phyloP scores from a whole-genome alignment of 2,797 vertebrate genomes.

The Chelidonichthys spinosus region DNA sequence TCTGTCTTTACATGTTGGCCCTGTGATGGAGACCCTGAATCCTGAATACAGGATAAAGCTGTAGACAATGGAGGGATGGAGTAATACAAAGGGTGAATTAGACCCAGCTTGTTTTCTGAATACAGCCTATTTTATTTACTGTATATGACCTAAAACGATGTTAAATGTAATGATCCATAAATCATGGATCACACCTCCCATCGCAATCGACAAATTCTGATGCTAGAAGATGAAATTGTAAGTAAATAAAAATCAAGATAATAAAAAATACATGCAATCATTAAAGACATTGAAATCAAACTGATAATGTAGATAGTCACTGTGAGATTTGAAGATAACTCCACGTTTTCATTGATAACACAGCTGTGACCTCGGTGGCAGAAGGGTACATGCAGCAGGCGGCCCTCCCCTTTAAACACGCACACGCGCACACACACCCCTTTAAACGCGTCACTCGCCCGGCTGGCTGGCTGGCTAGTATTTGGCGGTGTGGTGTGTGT shows the following conservation, averaged over 20 bases:
- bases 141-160: not conserved
- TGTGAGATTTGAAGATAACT: not conserved
- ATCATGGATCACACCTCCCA: not conserved
- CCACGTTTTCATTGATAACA: constrained; percentile 21
- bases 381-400: constrained; percentile 31
- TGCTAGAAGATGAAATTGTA: too few species aligned
- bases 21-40: too few species aligned
- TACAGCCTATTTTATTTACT: not conserved
- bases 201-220: not conserved
- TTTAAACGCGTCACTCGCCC: constrained; percentile 80
- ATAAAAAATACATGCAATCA: not conserved
- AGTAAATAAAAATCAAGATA: not conserved
- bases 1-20: too few species aligned
- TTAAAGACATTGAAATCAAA: not conserved
- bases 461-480: constrained; percentile 74
- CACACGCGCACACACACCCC: constrained; percentile 78
- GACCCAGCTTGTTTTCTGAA: not conserved
- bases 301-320: too few species aligned
- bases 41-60: too few species aligned
- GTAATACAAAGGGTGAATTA: not conserved
- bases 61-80: too few species aligned
- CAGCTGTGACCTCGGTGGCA: constrained; percentile 52
- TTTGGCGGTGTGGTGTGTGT: constrained; percentile 74
- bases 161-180: constrained; percentile 14
- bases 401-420: constrained; percentile 81